A percentile compares a stretch with the other conserved stretches of the same genome.
phyloP scores from a whole-genome alignment of 2,113 vertebrate genomes.

The Anolis sagrei region DNA sequence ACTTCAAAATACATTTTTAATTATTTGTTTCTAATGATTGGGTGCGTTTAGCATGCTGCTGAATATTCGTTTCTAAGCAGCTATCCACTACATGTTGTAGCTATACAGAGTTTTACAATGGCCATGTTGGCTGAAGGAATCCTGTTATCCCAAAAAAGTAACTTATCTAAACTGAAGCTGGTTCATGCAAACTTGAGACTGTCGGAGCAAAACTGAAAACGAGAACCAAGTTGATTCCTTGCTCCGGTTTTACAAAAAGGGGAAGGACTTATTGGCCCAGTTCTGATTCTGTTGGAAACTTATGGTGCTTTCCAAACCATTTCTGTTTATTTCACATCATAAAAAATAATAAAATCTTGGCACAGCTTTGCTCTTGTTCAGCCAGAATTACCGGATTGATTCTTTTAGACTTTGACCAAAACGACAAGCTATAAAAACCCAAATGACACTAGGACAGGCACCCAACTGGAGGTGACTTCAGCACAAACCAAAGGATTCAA shows the following conservation, averaged over 20 bases:
- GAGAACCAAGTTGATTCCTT: neutral
- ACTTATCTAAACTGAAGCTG: neutral
- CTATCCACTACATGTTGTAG: neutral
- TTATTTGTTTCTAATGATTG: too few species aligned
- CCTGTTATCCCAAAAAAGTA: too few species aligned
- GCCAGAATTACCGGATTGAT: neutral
- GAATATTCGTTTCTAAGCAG: neutral
- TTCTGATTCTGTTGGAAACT: neutral
- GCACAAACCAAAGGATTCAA: too few species aligned
- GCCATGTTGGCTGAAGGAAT: too few species aligned
- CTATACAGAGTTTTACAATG: neutral
- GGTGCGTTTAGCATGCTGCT: too few species aligned
- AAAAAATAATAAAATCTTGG: too few species aligned
- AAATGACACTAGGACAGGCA: neutral
- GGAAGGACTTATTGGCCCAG: neutral
- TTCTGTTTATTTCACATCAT: neutral
- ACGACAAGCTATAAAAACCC: neutral
- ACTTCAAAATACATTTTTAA: too few species aligned
- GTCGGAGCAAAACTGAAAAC: neutral
- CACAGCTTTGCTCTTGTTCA: too few species aligned
- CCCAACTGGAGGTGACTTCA: neutral
- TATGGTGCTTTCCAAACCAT: neutral
- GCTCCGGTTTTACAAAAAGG: neutral
- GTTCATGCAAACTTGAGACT: fast-evolving
- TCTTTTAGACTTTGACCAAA: neutral